A percentile compares a stretch with the other conserved stretches of the same genome.
These are phyloP conservation scores for Invenusta paracnida DNA, from an alignment of 2,888 invertebrate genomes.

Conservation along the genomic window DNA sequence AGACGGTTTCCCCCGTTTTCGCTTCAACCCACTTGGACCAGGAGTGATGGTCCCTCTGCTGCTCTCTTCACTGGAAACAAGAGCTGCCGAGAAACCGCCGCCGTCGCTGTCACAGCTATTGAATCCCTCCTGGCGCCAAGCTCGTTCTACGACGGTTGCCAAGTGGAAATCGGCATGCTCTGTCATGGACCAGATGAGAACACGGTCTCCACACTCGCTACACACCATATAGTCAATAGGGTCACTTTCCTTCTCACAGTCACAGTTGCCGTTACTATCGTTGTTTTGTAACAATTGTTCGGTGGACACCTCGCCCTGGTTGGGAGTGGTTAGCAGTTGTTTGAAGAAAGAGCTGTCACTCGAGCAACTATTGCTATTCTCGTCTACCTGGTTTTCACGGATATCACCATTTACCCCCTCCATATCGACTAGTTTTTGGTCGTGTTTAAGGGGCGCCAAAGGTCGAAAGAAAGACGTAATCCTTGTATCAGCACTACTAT, in stretches of 20 bases:
- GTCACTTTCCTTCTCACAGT: no score
- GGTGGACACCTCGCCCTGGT: background rate
- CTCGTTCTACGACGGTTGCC: background rate
- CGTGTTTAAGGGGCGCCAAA: background rate
- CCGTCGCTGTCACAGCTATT: background rate
- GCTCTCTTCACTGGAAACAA: background rate
- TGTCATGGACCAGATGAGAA: slow-evolving; percentile 35
- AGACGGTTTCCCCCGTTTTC: background rate
- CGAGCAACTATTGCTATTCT: background rate
- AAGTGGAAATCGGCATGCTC: slow-evolving; percentile 37
- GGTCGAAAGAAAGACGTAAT: background rate
- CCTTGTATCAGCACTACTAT: background rate
- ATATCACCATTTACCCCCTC: background rate
- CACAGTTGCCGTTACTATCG: background rate
- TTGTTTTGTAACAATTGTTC: background rate
- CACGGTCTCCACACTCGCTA: background rate
- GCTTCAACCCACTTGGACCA: background rate
- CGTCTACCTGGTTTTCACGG: background rate
- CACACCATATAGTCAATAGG: slow-evolving; percentile 30
- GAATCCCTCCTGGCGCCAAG: background rate
- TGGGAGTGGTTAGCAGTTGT: background rate
- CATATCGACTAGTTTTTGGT: background rate
- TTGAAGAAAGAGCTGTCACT: background rate
- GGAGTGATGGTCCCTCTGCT: no score
- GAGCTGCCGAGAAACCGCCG: background rate